Evolutionary conservation across 2,888 invertebrate species (phyloP), one percentile per base, ranked within the genome.

Genomic region (Agrotis ipsilon): DNA sequence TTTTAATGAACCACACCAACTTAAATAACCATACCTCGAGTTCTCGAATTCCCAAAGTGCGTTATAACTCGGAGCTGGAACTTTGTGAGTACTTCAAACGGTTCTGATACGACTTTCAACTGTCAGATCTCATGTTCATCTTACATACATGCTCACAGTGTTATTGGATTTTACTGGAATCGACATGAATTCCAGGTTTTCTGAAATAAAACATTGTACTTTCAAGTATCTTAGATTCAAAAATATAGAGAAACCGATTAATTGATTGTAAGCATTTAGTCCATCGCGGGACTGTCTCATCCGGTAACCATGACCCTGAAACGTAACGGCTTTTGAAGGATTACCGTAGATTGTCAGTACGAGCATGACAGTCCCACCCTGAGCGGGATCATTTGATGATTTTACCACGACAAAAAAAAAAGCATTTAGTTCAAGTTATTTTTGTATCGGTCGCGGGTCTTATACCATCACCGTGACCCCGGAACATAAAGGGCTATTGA

Each of bases 1-100:
- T 93, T 93, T 92, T 92, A 92, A 93, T 91, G 90, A 93, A 87
- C 78, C 81, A 74, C 79, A 87, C 84, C 80, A 90, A 90, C 89
- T 90, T 87, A 91, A 91, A 90, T 88, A 91, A 86, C 86, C 78
- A 71, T 72, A 83, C 71, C 79, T 67, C 39, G 71, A 87, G 84
- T 84, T 84, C 68, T 82, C 55, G 80, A 89, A 87, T 86, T 87
- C 84, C 77, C 82, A 78, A 87, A 87, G 82, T 86, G 85, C 87
- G 85, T 88, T 80, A 78, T 82, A 88, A 88, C 88, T 89, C 81
- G 24, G 52, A 61, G 68, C 65, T 68, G 61, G 79, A 83, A 86
- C 77, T 88, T 86, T 61, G 48, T 57, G 76, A 66, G 48, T 67
- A 59, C 65, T 82, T 81, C 75, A 81, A 90, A 89, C 82, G 87